Base-by-base conservation (phyloP, 2,113 vertebrate species). In the Clarias magur region DNA sequence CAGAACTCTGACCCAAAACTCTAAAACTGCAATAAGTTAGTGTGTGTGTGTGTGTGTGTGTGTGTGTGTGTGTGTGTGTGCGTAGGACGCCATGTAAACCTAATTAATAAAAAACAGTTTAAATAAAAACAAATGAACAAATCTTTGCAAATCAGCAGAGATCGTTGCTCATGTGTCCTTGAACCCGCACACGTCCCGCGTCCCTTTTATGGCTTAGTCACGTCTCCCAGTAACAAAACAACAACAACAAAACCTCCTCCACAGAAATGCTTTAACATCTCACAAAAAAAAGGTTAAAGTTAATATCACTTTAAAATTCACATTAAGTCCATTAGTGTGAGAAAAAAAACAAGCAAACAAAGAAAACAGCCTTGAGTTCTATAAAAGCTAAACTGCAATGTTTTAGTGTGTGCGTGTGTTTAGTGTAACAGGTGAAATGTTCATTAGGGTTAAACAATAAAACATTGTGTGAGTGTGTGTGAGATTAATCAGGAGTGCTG, bases 1-100 rank as follows among this genome's bases (percentile, higher is more conserved):
- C 80, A 86, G 68, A 86, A 34, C n/a, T 83, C 25, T 89, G 82
- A 89, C 91, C 90, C 85, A 87, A 86, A 88, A 83, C 68, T 67
- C 82, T 75, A 86, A 86, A 91, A 85, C 76, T 90, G 86, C 83
- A 87, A 94, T 93, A 93, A 94, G 88, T 94, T 94, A 93, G 76
- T 88, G 86, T 27, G 48, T 48, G 6, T 48, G 48, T 48, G 48
- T 48, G 48, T 48, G 48, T 48, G 86, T 62, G 57, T 88, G 42
- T 42, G 5, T 42, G 42, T 42, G 42, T 42, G 42, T 42, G 42
- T 48, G 42, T 48, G 42, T 48, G 85, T 62, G 57, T 88, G 73
- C 88, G 90, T 84, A 91, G 90, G 59, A 82, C 80, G 53, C 27
- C 54, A 85, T 90, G 90, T 91, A 92, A 89, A 92, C 92, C 88